Percentiles rank a stretch among this genome's conserved stretches.
Conservation (phyloP, 35 echinoderm and acorn worm species). For the Chiridota heheva region DNA sequence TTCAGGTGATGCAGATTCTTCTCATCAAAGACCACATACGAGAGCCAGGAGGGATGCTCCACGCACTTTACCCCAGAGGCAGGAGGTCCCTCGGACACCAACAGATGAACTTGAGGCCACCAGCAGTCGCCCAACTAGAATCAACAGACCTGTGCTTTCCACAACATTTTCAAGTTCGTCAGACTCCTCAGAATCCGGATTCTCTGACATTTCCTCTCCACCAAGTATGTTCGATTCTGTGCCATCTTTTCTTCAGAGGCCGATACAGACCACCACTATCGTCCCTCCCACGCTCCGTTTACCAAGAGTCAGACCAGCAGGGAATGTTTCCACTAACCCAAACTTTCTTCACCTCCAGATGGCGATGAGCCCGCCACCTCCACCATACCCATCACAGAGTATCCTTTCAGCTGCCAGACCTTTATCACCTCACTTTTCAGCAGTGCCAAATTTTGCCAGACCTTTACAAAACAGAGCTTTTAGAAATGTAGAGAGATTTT, state of each 20-base stretch:
- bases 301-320: background rate
- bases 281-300: background rate
- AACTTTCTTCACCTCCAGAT: background rate
- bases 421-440: too few relatives aligned
- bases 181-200: conserved; percentile 48
- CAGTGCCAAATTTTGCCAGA: too few relatives aligned
- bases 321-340: background rate
- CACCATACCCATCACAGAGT: conserved; percentile 1
- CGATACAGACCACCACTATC: background rate
- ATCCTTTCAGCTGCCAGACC: too few relatives aligned
- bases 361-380: background rate
- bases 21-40: too few relatives aligned
- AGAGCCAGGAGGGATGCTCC: too few relatives aligned
- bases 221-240: conserved; percentile 18
- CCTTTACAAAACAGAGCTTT: too few relatives aligned
- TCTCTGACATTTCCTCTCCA: conserved; percentile 23
- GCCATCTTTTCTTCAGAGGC: conserved; percentile 9
- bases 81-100: too few relatives aligned
- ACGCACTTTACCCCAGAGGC: too few relatives aligned
- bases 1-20: too few relatives aligned
- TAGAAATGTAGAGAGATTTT: too few relatives aligned
- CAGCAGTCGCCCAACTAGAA: too few relatives aligned
- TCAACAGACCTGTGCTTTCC: conserved; percentile 1
- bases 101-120: too few relatives aligned
- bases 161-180: conserved; percentile 40